Base-by-base conservation (phyloP, 1,140 invertebrate species). In the Hetaerina americana region DNA sequence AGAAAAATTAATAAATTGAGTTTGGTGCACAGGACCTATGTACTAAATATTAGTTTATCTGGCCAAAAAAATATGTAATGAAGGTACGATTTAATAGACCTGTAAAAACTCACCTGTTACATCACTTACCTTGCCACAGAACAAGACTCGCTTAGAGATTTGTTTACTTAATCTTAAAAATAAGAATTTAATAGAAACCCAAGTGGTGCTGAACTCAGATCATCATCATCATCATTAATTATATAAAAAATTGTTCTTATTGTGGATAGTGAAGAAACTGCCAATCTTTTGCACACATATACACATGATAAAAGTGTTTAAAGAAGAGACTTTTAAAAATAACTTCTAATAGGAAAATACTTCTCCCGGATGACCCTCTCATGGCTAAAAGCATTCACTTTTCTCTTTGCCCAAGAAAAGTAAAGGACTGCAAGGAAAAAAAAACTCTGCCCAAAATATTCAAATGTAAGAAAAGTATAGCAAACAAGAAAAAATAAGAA, bases 1-100 rank as follows among this genome's bases (percentile, higher is more conserved):
- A 57, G 40, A 57, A 57, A 57, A 57, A 57, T 57, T 57, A 57
- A 57, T 57, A 57, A 57, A 57, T 57, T 57, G 40, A 57, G 40
- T 57, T n/a, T 57, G 40, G 40, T 57, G 40, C 40, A 57, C 40
- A 57, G 40, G 40, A 57, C 40, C 40, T 57, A 57, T 57, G 22
- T 57, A 57, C 40, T 57, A 57, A 57, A 57, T 57, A 57, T 57
- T 57, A 57, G 40, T 57, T 57, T 57, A 57, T 57, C 40, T 57
- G 40, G 40, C 40, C 15, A 57, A n/a, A 57, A 57, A 57, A 57
- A 57, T 57, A 57, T 57, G 22, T 57, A 57, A 57, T 57, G 40
- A n/a, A 57, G 40, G 40, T 57, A 57, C 40, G 40, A 57, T 57
- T 18, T 57, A 57, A 57, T n/a, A 57, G 22, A 18, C 40, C 40